Conservation (phyloP, 2,113 vertebrate species). For the Muntiacus muntjak region DNA sequence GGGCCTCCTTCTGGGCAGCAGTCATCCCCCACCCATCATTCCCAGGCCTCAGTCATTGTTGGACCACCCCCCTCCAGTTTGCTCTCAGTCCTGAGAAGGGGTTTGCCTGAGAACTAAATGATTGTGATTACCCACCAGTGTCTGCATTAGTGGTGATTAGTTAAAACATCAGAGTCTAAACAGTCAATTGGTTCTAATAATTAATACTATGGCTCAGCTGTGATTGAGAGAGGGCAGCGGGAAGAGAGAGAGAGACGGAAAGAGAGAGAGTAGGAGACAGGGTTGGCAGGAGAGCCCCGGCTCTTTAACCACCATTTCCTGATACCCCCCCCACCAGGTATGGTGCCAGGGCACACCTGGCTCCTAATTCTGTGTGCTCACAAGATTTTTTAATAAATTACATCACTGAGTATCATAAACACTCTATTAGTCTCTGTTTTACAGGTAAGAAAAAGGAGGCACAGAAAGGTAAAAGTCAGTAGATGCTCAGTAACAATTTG, state of each 20-base stretch:
- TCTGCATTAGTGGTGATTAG: slow-evolving; percentile 99
- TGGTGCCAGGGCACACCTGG: not conserved
- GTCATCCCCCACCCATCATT: not conserved
- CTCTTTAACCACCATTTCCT: not conserved
- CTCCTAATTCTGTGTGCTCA: not conserved
- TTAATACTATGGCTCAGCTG: slow-evolving; percentile 95
- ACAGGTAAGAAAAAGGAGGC: slow-evolving; percentile 8
- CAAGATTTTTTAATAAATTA: not conserved
- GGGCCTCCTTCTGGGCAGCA: not conserved
- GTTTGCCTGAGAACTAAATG: slow-evolving; percentile 94
- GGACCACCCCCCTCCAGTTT: not conserved
- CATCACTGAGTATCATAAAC: not conserved
- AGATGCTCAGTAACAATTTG: not conserved
- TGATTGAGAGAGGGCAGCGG: slow-evolving; percentile 76
- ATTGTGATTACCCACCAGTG: slow-evolving; percentile 94
- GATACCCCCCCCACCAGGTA: not conserved
- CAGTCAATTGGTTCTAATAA: slow-evolving; percentile 99
- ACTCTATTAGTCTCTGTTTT: not conserved
- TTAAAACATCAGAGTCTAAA: slow-evolving; percentile 99
- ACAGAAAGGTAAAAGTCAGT: not conserved
- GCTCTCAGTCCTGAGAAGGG: slow-evolving; percentile 80
- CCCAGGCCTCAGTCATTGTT: accelerated
- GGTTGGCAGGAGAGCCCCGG: not conserved
- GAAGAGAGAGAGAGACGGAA: slow-evolving; percentile 38
- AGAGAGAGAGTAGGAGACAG: not conserved